Evolutionary conservation across 2,113 vertebrate species (phyloP), one percentile per base, ranked within the genome.

Genomic region (Plecturocebus donacophilus): DNA sequence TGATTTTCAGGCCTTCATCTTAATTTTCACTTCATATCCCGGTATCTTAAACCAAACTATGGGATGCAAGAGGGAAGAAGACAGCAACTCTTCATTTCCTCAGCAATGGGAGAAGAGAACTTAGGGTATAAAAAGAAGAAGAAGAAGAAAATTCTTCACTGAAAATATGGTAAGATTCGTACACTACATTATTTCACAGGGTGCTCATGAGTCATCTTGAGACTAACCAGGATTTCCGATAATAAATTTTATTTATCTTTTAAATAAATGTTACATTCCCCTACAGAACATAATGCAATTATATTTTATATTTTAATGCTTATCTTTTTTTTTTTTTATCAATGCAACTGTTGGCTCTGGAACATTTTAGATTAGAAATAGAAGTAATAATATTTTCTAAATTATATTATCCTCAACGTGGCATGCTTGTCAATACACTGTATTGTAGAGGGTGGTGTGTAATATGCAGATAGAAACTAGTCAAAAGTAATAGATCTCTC

Each of bases 211-310:
- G 42, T 32, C 89, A 11, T n/a, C 73, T 81, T 90, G 87, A 81
- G 25, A 90, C 19, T 54, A 92, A 86, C 7, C 73, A 90, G 9
- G 47, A 68, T 40, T 71, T 14, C 87, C 45, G 49, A 21, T 45
- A 12, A 87, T 73, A 93, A n/a, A 87, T 49, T 91, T 76, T 42
- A 94, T 91, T 96, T 96, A n/a, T 93, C n/a, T 85, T 93, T 90
- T 88, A 85, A 97, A 95, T 91, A 88, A 92, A 92, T 58, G 17
- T 81, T 54, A 96, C 90, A 70, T 79, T 76, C 13, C 4, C 80
- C 30, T 93, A 75, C 30, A 92, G 76, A 94, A 71, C 0, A 95
- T 49, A 95, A 84, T 30, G 8, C 9, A 87, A 40, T 52, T 84
- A 71, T n/a, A 35, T 87, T 47, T 49, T 83, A 76, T n/a, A 35